Evolutionary conservation across 2,888 invertebrate species (phyloP).

Genomic region (Papilio elwesi): DNA sequence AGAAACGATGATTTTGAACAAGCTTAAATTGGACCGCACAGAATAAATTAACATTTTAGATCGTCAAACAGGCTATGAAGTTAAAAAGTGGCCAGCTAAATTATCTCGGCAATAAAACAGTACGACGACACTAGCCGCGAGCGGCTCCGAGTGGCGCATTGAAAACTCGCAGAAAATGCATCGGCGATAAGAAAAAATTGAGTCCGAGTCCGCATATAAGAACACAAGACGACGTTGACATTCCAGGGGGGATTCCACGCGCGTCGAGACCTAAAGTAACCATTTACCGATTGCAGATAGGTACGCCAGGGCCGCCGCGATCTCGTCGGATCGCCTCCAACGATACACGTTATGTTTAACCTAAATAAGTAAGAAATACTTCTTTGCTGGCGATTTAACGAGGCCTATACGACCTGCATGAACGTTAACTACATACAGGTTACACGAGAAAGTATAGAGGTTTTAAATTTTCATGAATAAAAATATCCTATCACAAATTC

Average conservation of each 20-base stretch:
- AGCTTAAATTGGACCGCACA: constrained; percentile 1
- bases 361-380: constrained; percentile 80
- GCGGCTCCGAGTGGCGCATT: constrained; percentile 67
- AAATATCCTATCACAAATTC: neutral
- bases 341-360: constrained; percentile 79
- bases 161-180: constrained; percentile 83
- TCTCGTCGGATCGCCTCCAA: constrained; percentile 80
- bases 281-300: constrained; percentile 82
- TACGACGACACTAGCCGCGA: constrained; percentile 55
- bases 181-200: constrained; percentile 83
- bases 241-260: constrained; percentile 78
- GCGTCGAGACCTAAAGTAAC: constrained; percentile 82
- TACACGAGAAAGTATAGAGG: constrained; percentile 11
- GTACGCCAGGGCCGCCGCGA: constrained; percentile 81
- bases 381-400: constrained; percentile 67
- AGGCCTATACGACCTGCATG: constrained; percentile 32
- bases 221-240: constrained; percentile 79
- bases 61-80: constrained; percentile 22
- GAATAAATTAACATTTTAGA: constrained; percentile 1
- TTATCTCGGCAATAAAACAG: constrained; percentile 48
- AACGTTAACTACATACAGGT: constrained; percentile 24
- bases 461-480: neutral
- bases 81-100: constrained; percentile 19
- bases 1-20: neutral
- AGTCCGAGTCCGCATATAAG: constrained; percentile 78